Evolutionary conservation across 2,797 vertebrate species (phyloP).

Genomic region (Lacerta viridis): DNA sequence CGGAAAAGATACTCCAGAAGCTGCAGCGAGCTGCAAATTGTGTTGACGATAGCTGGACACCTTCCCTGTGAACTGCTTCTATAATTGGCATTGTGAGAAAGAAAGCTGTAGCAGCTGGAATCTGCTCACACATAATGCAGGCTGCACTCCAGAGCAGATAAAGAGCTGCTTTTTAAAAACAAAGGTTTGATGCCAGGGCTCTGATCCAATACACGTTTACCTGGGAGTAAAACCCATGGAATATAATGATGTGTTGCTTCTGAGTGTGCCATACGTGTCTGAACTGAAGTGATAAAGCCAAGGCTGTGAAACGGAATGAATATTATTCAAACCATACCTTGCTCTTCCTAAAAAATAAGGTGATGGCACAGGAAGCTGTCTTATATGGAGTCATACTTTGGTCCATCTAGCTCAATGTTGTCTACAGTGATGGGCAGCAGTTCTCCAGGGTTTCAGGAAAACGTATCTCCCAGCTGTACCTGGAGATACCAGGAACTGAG

Average conservation of each 20-base stretch:
- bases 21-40: slow-evolving; percentile 20
- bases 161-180: background rate
- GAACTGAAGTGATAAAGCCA: background rate
- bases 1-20: background rate
- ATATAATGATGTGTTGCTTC: background rate
- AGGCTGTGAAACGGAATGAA: background rate
- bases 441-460: too few species aligned
- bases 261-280: background rate
- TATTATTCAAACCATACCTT: slow-evolving; percentile 8
- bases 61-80: slow-evolving; percentile 1
- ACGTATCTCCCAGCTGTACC: too few species aligned
- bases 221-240: background rate
- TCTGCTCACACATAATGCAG: background rate
- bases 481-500: too few species aligned
- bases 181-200: slow-evolving; percentile 13
- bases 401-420: too few species aligned
- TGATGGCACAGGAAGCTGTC: too few species aligned
- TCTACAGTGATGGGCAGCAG: too few species aligned
- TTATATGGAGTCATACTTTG: too few species aligned
- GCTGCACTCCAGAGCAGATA: slow-evolving; percentile 8
- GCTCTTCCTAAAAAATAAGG: background rate
- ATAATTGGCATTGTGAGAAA: slow-evolving; percentile 27
- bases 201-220: background rate
- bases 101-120: slow-evolving; percentile 20
- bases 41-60: slow-evolving; percentile 12